Base-by-base conservation (phyloP, 1,140 invertebrate species). In the Trachelipus rathkii region DNA sequence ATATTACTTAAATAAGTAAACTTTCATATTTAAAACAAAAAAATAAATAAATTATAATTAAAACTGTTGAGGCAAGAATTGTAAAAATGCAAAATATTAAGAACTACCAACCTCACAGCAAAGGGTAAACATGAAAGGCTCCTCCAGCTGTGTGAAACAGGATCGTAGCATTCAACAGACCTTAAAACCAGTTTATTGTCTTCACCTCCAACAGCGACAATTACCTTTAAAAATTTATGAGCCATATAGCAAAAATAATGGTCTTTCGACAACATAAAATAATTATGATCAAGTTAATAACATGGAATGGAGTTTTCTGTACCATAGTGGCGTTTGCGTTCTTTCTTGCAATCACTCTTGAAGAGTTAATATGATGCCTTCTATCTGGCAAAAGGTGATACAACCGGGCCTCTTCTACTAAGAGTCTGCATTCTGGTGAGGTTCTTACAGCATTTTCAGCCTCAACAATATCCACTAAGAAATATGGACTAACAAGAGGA, bases 401-500 rank as follows among this genome's bases (percentile, higher is more conserved):
- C 43, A 85, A 82, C 78, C 87, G 86, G 1, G 88, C 87, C 82
- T 88, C 88, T 72, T 87, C 85, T 2, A 88, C 82, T 70, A 88
- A 81, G 44, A 83, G 77, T 33, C 82, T 83, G 81, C 87, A 88
- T 71, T 85, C 83, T 8, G 84, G 81, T 71, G 82, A 86, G 10
- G 83, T 76, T 21, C 80, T 77, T 23, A 89, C 83, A 19, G 85
- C 82, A 45, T 83, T 75, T 76, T 85, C 82, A 23, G 82, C 84
- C 77, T 87, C 87, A 19, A 89, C 87, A 79, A 84, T 85, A 82
- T 89, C 89, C 82, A 88, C 86, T 67, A 89, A 85, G 83, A 88
- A 89, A 82, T 89, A 89, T 0, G 88, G 88, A 77, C 86, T 88
- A 60, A 89, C 83, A 69, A 88, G 85, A 19, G 88, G 87, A 80